A percentile compares a stretch with the other conserved stretches of the same genome.
These are phyloP conservation scores for Trididemnum clinides DNA, from an alignment of 23 tunicate species.

Conservation along the genomic window DNA sequence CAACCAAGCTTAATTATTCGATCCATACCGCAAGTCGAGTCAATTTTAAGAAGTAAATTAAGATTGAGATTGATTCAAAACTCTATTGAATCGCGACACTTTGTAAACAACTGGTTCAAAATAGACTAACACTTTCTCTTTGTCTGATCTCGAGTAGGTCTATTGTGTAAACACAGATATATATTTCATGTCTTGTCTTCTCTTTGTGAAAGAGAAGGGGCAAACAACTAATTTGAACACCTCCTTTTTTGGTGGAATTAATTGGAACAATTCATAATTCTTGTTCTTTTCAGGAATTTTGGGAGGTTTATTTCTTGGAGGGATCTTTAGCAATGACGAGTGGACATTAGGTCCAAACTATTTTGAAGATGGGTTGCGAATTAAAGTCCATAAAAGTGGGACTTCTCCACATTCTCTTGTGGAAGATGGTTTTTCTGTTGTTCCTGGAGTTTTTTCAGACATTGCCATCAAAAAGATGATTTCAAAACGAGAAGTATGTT, in stretches of 20 bases:
- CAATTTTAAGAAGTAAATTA: too few relatives aligned
- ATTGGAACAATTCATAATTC: background rate
- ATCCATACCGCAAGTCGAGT: too few relatives aligned
- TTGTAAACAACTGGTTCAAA: too few relatives aligned
- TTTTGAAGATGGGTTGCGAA: constrained; percentile 34
- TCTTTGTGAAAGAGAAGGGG: too few relatives aligned
- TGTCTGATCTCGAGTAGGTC: too few relatives aligned
- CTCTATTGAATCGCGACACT: too few relatives aligned
- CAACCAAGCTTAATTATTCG: too few relatives aligned
- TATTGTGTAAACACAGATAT: too few relatives aligned
- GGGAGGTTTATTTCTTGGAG: constrained; percentile 28
- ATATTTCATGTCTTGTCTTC: too few relatives aligned
- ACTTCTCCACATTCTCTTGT: background rate
- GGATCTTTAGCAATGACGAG: background rate
- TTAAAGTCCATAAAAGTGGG: constrained; percentile 40
- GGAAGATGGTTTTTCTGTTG: constrained; percentile 18
- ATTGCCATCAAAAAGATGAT: background rate
- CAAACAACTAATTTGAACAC: too few relatives aligned
- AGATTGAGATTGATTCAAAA: too few relatives aligned
- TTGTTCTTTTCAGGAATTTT: constrained; percentile 10
- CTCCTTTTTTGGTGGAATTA: background rate
- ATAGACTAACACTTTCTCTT: too few relatives aligned
- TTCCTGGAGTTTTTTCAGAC: constrained; percentile 28
- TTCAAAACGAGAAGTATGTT: background rate
- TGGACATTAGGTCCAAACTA: constrained; percentile 58